Base-by-base conservation (phyloP, 2,888 invertebrate genomes). In the Ophion costatus region DNA sequence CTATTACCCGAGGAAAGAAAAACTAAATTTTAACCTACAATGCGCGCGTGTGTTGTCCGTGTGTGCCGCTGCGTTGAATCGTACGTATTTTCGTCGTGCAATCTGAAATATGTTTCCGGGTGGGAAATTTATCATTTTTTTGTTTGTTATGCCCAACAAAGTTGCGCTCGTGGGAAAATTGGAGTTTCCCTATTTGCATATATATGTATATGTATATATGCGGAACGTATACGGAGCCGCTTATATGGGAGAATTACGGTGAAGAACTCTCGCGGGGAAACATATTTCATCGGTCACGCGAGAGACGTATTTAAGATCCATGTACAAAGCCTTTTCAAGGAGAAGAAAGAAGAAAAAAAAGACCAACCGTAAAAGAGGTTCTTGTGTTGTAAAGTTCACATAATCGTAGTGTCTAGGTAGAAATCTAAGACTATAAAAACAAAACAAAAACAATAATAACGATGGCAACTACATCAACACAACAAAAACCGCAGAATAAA, bases 311-410 rank as follows among this genome's bases (percentile, higher is more conserved):
- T 91, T 91, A 91, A 93, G 91, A 93, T 93, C 91, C 93, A 90
- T 93, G 93, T 93, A 93, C 93, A 93, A 93, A 93, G 93, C 92
- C 91, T 93, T 91, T 92, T 79, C 56, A 42, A 77, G 59, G 64
- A 79, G 20, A 45, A 75, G 33, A 56, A 76, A 24, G 45, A 76
- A 69, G 22, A 22, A 66, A 57, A 59, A 66, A 66, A 63, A 59
- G 61, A 45, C 78, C 75, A 76, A 88, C 91, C 90, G 89, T 93
- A 92, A 93, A 74, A 82, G 83, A 84, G 92, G 89, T 92, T 92
- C 91, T 93, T 93, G 93, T 93, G 93, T 93, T 93, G 93, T 93
- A 93, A 93, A 93, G 92, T 93, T 93, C 92, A 93, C 93, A 92
- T 93, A 93, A 93, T 92, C 93, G 92, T 93, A 93, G 92, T 91